Evolutionary conservation across 2,113 vertebrate species (phyloP), one percentile per base, ranked within the genome.

Genomic region (Lucifuga dentata): DNA sequence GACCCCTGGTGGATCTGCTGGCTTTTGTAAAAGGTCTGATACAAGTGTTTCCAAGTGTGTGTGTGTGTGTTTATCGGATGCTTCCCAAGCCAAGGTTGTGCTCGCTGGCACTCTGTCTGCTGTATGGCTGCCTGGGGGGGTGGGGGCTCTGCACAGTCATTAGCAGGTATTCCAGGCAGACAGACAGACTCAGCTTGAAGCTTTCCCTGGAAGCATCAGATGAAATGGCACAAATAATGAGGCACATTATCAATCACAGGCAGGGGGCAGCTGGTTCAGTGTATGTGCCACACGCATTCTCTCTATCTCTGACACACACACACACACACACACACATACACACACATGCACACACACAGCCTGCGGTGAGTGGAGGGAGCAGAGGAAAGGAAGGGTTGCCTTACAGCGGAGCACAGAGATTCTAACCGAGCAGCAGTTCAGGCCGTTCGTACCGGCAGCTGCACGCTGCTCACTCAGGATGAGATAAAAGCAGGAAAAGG

Each of bases 171-270:
- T 87, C 80, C 69, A 51, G 66, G 57, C 86, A 89, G 88, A 80
- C 39, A 87, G 77, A 84, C 64, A 39, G 8, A 58, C 64, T 43
- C 87, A 83, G 90, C 88, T 74, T 85, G 86, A 89, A 82, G 59
- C 76, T 68, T 68, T 69, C 76, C 84, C 77, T 52, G 74, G 78
- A 64, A 86, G 84, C 70, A 35, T 79, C 78, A 76, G 79, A 90
- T 53, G 78, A 92, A 88, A 90, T 74, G 78, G 76, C 78, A 90
- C 73, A 91, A 86, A 83, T 85, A 89, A 87, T 68, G 86, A 93
- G 80, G 49, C 72, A 44, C 73, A 83, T 73, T 81, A 93, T 89
- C 78, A 77, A 91, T 92, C 91, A 88, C 75, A 80, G 79, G 32
- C 72, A 68, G 80, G 16, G 73, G 78, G 64, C 68, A 73, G 74